These are phyloP conservation scores for Steatocranus sp. DNA, from an alignment of 2,797 vertebrate genomes.

Conservation along the genomic window DNA sequence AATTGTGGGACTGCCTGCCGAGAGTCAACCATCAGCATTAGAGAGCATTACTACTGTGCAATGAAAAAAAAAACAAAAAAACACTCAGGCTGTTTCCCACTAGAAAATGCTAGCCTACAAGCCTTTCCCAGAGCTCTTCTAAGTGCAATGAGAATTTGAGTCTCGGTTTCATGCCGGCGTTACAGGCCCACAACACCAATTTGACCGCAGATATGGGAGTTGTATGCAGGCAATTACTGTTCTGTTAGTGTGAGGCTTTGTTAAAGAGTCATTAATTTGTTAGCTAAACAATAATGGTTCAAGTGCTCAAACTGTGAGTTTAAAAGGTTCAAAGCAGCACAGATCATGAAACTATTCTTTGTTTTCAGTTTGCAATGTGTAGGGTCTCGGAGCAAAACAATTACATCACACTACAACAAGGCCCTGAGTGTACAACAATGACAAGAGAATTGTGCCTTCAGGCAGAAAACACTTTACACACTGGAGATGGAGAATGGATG, in stretches of 20 bases:
- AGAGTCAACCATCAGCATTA: conserved; percentile 77
- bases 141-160: conserved; percentile 59
- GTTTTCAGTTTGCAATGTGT: conserved; percentile 27
- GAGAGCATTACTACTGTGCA: conserved; percentile 67
- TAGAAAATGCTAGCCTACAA: conserved; percentile 45
- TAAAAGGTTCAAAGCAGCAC: conserved; percentile 24
- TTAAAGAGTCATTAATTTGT: conserved; percentile 53
- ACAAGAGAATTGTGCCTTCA: conserved; percentile 71
- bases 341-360: conserved; percentile 38
- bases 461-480: conserved; percentile 72
- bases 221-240: conserved; percentile 50
- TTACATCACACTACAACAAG: conserved; percentile 68
- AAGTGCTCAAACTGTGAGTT: conserved; percentile 31
- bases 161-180: conserved; percentile 38
- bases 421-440: conserved; percentile 67
- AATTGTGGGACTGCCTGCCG: conserved; percentile 67
- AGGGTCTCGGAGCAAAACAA: conserved; percentile 63
- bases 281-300: conserved; percentile 53
- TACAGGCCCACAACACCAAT: conserved; percentile 45
- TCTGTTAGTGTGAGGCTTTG: conserved; percentile 52
- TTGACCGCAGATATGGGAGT: conserved; percentile 28
- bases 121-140: conserved; percentile 55
- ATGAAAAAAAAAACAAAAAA: conserved; percentile 50
- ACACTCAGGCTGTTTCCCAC: conserved; percentile 65
- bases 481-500: conserved; percentile 49